A percentile compares a stretch with the other conserved stretches of the same genome.
phyloP scores from a whole-genome alignment of 2,797 vertebrate species.

The Sebastes hopkinsi region DNA sequence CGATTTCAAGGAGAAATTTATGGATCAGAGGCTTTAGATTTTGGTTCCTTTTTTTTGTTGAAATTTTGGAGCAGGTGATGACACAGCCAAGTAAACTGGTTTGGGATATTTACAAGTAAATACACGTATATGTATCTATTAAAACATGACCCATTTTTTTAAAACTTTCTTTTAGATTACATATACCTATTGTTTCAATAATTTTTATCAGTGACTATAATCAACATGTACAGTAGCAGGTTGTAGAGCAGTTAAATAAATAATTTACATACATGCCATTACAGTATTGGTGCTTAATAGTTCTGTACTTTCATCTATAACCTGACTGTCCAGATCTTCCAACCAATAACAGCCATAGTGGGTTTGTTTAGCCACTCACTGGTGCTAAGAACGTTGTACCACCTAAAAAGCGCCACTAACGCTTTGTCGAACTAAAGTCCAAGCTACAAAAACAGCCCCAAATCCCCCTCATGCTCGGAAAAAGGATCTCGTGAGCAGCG shows the following conservation, averaged over 20 bases:
- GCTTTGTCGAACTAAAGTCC: not conserved
- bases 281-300: not conserved
- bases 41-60: not conserved
- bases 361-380: not conserved
- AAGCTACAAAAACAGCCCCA: constrained; percentile 16
- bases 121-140: not conserved
- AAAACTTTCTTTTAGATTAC: not conserved
- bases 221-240: not conserved
- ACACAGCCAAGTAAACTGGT: not conserved
- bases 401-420: not conserved
- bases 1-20: not conserved
- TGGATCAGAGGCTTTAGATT: not conserved
- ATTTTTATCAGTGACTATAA: not conserved
- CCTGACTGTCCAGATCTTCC: not conserved
- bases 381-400: not conserved
- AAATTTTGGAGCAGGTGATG: not conserved
- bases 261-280: not conserved
- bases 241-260: not conserved
- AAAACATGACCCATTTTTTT: not conserved
- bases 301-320: not conserved
- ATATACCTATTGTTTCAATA: not conserved
- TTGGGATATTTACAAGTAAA: not conserved
- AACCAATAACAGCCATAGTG: not conserved
- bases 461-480: constrained; percentile 24
- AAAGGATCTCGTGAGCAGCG: constrained; percentile 27